These are phyloP conservation scores for Frankliniella intonsa DNA, from an alignment of 2,888 invertebrate genomes.

Conservation along the genomic window DNA sequence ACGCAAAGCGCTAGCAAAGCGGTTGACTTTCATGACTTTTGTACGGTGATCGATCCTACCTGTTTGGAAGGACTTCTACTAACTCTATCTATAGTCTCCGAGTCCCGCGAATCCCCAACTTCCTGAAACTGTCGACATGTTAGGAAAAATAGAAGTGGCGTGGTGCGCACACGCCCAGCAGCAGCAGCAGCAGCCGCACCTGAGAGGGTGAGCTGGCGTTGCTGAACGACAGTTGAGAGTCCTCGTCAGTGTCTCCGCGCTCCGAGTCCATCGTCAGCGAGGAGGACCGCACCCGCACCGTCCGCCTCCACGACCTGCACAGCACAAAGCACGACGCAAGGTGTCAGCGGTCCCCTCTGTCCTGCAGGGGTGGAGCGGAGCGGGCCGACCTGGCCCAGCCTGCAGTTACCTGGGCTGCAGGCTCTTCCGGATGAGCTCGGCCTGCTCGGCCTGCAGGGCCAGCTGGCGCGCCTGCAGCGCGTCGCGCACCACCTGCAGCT, in stretches of 20 bases:
- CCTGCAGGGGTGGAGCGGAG: too few species aligned
- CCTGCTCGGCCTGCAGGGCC: conserved; percentile 48
- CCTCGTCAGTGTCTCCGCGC: conserved; percentile 60
- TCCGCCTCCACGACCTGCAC: conserved; percentile 47
- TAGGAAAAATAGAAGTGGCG: neutral
- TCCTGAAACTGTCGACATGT: conserved; percentile 39
- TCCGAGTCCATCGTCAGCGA: conserved; percentile 40
- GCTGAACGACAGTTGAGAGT: conserved; percentile 73
- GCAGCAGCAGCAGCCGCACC: conserved; percentile 34
- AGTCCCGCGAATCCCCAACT: conserved; percentile 43
- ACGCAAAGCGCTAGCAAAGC: neutral
- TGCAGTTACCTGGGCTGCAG: conserved; percentile 12
- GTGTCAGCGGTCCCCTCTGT: too few species aligned
- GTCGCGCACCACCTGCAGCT: conserved; percentile 43
- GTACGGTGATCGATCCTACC: neutral
- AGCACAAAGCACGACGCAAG: neutral
- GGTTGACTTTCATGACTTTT: neutral
- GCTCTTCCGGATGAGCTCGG: conserved; percentile 45
- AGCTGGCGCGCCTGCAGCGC: conserved; percentile 44
- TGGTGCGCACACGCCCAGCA: neutral
- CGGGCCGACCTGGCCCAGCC: too few species aligned
- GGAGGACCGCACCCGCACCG: conserved; percentile 41
- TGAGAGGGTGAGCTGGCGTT: conserved; percentile 60
- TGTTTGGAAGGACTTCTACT: conserved; percentile 34
- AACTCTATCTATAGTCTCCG: conserved; percentile 37